Base-by-base conservation (phyloP, 2,797 vertebrate species). In the Micropoecilia bifurca region DNA sequence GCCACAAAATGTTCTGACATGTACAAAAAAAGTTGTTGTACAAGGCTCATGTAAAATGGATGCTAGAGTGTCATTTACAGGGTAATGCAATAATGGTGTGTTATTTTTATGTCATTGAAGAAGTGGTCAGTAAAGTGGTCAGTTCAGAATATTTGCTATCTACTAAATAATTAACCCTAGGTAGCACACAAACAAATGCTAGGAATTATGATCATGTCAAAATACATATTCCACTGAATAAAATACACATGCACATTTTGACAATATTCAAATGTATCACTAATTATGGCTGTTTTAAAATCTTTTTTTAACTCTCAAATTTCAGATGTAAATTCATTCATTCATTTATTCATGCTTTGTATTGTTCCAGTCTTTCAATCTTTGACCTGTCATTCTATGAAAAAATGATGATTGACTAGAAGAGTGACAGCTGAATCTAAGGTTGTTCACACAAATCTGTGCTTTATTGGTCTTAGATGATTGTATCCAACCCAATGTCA, bases 381-480 rank as follows among this genome's bases (percentile, higher is more conserved):
- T 88, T 80, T 81, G 77, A 89, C 80, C 69, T 46, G 25, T 78
- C 57, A 88, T 72, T 73, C 83, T 28, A 46, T 78, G 74, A 85
- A 93, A 90, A 88, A 83, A 88, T 43, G 81, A 86, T 83, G 13
- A 82, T 78, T 82, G 84, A 90, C 90, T 85, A 30, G 92, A 92
- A 94, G 90, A 83, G 82, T 88, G 95, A 93, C 92, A 91, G 88
- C 86, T 95, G 93, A 91, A 95, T 87, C 89, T 46, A 90, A 94
- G 92, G 92, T 87, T 91, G 93, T 95, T 93, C 90, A 73, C 80
- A 88, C 90, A 76, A 88, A 91, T 87, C 81, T n/a, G 75, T 50
- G 77, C 92, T 96, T 95, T 96, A 97, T 94, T 92, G 90, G 91
- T 96, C 93, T 96, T 95, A 95, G 92, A 95, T 95, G 96, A 93